Conservation (phyloP, 2,113 vertebrate species). For the Phalacrocorax aristotelis region DNA sequence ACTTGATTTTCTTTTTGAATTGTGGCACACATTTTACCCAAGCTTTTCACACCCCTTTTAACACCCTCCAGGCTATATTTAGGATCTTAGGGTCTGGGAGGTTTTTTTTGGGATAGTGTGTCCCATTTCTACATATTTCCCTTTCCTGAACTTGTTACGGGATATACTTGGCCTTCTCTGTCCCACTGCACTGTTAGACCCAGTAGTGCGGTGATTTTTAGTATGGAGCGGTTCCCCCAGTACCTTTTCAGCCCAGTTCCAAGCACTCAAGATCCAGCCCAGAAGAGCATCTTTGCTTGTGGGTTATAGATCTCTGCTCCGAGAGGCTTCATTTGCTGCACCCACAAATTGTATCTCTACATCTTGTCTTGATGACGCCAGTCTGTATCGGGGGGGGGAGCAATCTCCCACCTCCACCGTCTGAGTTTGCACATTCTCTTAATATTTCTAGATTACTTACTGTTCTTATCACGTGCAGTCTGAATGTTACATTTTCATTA, state of each 20-base stretch:
- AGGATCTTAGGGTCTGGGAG: not conserved
- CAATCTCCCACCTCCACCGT: not conserved
- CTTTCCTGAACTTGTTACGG: not conserved
- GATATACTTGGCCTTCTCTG: not conserved
- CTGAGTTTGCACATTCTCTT: not conserved
- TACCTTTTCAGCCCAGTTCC: not conserved
- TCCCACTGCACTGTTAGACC: not conserved
- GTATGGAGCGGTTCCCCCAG: not conserved
- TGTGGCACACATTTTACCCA: not conserved
- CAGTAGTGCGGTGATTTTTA: not conserved
- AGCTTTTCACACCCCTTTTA: not conserved
- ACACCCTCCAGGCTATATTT: not conserved
- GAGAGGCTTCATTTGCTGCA: not conserved
- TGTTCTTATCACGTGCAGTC: not conserved
- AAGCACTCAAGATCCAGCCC: not conserved
- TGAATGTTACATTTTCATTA: not conserved
- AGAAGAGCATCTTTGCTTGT: not conserved
- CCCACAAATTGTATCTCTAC: not conserved
- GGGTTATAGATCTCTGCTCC: not conserved
- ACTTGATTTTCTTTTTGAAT: not conserved
- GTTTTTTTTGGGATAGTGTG: not conserved
- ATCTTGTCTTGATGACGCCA: not conserved
- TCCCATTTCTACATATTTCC: not conserved
- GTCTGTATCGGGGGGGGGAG: not conserved
- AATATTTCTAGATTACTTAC: not conserved